Base-by-base conservation (phyloP, 2,797 vertebrate species). In the Perodicticus potto region DNA sequence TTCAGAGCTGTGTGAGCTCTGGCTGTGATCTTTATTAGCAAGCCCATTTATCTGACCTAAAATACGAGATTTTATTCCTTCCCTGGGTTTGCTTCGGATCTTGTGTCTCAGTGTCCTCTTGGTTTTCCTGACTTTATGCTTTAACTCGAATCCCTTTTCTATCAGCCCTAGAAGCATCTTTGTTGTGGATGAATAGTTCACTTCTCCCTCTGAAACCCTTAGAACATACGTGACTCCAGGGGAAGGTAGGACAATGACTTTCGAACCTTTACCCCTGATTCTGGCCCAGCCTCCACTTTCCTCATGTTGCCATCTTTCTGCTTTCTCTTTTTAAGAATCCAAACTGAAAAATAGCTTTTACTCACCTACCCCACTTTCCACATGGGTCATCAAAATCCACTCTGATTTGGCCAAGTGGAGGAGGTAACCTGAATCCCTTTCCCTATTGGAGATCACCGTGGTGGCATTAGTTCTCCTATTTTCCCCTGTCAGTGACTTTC, bases 291-390 rank as follows among this genome's bases (percentile, higher is more conserved):
- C 80, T 53, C 43, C 20, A 59, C 12, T 81, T 87, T 95, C 32
- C 67, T 89, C 29, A 80, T 32, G 25, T 40, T 95, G 20, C 55
- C 49, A 29, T 55, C 27, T 27, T 80, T 82, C 74, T 43, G 10
- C 22, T 43, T 86, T 93, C 57, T 86, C 25, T 3, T 19, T 77
- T 83, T 88, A 78, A 84, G 93, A 81, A 59, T 91, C 55, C 34
- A 87, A 40, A 80, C 59, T 89, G 6, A 2, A 27, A 83, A 80
- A n/a, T 14, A 89, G 25, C 74, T 96, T 53, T 61, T 37, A 23
- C 34, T 14, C 6, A 74, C 81, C 53, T 85, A 55, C 88, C 84
- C 37, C 65, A 61, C 17, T 96, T 97, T 92, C 77, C 88, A 59
- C 25, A 19, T 1, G 70, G 88, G 40, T 83, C 40, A 27, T 73